Evolutionary conservation across 2,797 vertebrate species (phyloP), one percentile per base, ranked within the genome.

Genomic region (Acrossocheilus fasciatus): DNA sequence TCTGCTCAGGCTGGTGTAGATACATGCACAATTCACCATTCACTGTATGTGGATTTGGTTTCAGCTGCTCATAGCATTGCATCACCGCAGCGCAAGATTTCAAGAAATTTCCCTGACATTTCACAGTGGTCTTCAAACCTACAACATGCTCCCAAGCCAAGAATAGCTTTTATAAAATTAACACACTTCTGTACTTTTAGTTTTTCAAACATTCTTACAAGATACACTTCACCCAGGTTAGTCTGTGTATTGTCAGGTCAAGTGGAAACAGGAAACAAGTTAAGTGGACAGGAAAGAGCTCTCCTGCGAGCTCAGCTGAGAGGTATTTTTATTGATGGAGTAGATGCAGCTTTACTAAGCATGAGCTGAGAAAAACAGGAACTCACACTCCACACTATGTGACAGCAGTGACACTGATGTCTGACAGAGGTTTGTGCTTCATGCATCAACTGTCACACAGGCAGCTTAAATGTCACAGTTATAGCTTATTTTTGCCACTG

Each of bases 321-420:
- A 80, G 68, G 45, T 88, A 64, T 81, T 34, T 14, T 73, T 75
- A 69, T 69, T 81, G 87, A 84, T 20, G n/a, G 30, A 66, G 57
- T 45, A 62, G 54, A 75, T 64, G 41, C 41, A 66, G 26, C 52
- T 80, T 85, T 59, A 72, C 50, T 62, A 34, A 85, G 30, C 26
- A 62, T 80, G 41, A 80, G 59, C 50, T 50, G 36, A 57, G 59
- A 68, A 73, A 76, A 75, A 73, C 68, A 47, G 66, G 54, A 50
- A 39, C 64, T 77, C 23, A 47, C 41, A 87, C 50, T 73, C 23
- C 30, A 70, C 39, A 39, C 41, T 4, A 45, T 73, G 20, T 62
- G 84, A 85, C 76, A 80, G 78, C 78, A 41, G 36, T 77, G 83
- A 85, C 64, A 82, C 69, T 82, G 83, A 82, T 78, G 79, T 70